Conservation (phyloP, 1,140 invertebrate species). For the Philopotamus ludificatus region DNA sequence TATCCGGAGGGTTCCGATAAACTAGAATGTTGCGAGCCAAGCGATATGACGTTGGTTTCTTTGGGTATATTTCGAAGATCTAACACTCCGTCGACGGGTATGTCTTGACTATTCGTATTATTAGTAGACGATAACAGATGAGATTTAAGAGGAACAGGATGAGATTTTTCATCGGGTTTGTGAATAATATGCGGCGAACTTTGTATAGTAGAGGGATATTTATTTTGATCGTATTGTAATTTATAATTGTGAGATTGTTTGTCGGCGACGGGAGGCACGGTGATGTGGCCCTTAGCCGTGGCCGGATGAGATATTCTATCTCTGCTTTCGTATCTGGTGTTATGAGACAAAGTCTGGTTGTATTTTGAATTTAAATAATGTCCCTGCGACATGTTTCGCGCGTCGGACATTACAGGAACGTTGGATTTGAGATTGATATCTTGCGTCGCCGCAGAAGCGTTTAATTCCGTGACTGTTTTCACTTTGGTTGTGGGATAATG, state of each 20-base stretch:
- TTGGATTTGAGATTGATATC: conserved; percentile 38
- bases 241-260: conserved; percentile 23
- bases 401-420: conserved; percentile 14
- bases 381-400: conserved; percentile 16
- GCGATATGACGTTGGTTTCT: conserved; percentile 52
- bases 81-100: conserved; percentile 59
- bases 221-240: conserved; percentile 21
- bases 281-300: conserved; percentile 16
- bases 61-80: conserved; percentile 63
- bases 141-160: conserved; percentile 36
- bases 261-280: conserved; percentile 25
- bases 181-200: conserved; percentile 10
- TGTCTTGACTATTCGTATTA: conserved; percentile 19
- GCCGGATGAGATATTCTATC: conserved; percentile 15
- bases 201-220: conserved; percentile 14
- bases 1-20: conserved; percentile 50
- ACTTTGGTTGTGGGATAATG: conserved; percentile 40
- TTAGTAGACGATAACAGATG: conserved; percentile 30
- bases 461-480: conserved; percentile 39
- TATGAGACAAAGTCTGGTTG: conserved; percentile 11
- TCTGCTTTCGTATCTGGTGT: conserved; percentile 18
- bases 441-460: conserved; percentile 32
- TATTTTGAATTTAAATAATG: conserved; percentile 33
- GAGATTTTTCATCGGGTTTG: conserved; percentile 34
- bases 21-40: conserved; percentile 52